Percentiles rank a stretch among this genome's conserved stretches.
These are phyloP conservation scores for Phallusia fumigata DNA, from an alignment of 23 tunicate genomes.

Conservation along the genomic window DNA sequence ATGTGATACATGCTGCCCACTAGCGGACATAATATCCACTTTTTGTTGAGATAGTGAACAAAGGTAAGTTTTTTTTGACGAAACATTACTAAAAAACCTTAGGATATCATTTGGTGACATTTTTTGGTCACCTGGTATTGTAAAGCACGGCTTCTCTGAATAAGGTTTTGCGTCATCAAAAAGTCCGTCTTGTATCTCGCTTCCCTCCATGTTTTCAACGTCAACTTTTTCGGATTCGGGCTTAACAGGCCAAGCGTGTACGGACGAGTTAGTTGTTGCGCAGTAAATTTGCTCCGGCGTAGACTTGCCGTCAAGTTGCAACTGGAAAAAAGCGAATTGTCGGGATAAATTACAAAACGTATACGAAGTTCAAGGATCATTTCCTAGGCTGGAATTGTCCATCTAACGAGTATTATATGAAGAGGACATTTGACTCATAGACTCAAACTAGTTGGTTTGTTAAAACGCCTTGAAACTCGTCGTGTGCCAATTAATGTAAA, in stretches of 20 bases:
- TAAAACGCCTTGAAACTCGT: too few species aligned
- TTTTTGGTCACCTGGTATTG: conserved; percentile 62
- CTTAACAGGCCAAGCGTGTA: conserved; percentile 77
- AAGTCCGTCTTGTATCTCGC: conserved; percentile 15
- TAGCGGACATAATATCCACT: background rate
- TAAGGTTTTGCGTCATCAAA: conserved; percentile 22
- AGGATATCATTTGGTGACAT: too few species aligned
- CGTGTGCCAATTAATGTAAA: too few species aligned
- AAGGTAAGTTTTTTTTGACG: too few species aligned
- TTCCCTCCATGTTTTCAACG: conserved; percentile 12
- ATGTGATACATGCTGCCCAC: background rate
- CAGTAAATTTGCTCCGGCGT: conserved; percentile 58
- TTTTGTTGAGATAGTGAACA: too few species aligned
- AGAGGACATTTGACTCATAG: too few species aligned
- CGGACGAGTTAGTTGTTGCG: conserved; percentile 63
- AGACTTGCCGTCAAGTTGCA: conserved; percentile 51
- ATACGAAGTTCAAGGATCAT: too few species aligned
- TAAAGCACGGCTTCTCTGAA: conserved; percentile 34
- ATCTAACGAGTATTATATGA: too few species aligned
- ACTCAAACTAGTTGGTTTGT: too few species aligned
- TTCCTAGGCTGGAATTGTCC: too few species aligned
- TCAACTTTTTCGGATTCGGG: background rate
- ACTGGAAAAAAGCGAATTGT: conserved; percentile 3
- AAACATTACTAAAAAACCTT: too few species aligned
- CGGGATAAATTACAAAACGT: too few species aligned